Conservation (phyloP, 2,113 vertebrate species). For the Dromaius novaehollandiae region DNA sequence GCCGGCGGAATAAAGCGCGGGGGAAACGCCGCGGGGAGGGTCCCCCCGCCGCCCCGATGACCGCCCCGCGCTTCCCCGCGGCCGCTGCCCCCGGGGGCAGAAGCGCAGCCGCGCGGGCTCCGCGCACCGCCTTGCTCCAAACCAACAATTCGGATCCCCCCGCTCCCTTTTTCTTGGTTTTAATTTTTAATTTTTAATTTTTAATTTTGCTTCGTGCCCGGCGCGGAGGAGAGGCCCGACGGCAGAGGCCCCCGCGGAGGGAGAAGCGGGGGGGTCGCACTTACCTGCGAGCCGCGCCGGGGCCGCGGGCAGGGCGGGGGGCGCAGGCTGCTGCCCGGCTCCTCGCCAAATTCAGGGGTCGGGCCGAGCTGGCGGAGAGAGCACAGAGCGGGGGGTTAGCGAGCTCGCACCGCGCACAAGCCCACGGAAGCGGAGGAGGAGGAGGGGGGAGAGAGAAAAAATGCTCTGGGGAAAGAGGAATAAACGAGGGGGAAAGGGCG, state of each 20-base stretch:
- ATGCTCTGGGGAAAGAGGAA: constrained; percentile 57
- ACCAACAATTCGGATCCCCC: no score
- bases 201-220: no score
- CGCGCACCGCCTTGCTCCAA: background rate
- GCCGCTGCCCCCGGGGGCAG: background rate
- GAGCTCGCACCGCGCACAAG: constrained; percentile 64
- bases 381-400: constrained; percentile 75
- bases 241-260: no score
- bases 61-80: background rate
- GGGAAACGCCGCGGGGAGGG: background rate
- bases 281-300: constrained; percentile 74
- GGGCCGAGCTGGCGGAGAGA: constrained; percentile 76
- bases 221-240: no score
- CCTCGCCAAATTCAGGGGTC: constrained; percentile 59
- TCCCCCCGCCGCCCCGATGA: constrained; percentile 55
- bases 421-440: background rate
- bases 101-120: background rate
- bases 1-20: background rate
- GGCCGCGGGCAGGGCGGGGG: constrained; percentile 13
- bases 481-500: constrained; percentile 29
- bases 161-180: no score
- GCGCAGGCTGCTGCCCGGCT: constrained; percentile 26
- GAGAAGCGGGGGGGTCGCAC: background rate
- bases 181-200: no score
- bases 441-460: background rate